phyloP scores from a whole-genome alignment of 2,888 invertebrate genomes.

The Limnephilus marmoratus region DNA sequence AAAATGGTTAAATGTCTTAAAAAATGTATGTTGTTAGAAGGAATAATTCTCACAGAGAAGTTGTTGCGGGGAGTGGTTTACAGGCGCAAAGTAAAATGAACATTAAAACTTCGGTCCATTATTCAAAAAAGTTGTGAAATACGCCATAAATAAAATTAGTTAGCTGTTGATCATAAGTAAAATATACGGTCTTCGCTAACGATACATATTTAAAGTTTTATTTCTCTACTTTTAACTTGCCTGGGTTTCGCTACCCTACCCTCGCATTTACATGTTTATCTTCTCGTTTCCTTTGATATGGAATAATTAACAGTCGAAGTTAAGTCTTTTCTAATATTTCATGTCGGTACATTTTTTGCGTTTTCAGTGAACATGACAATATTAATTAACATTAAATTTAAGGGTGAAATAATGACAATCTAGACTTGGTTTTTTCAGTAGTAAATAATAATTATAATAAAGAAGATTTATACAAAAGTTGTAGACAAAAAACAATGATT shows the following conservation, averaged over 20 bases:
- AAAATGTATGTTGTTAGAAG: not conserved
- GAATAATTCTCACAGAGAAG: not conserved
- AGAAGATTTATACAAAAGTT: not conserved
- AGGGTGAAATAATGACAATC: not conserved
- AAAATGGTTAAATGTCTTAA: not conserved
- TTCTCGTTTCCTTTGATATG: conserved; percentile 60
- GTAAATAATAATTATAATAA: too few species aligned
- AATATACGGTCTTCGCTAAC: conserved; percentile 60
- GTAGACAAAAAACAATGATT: not conserved
- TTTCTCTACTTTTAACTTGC: conserved; percentile 58
- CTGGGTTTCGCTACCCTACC: conserved; percentile 44
- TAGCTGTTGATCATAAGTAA: conserved; percentile 64
- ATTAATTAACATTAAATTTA: not conserved
- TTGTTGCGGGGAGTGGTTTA: conserved; percentile 9
- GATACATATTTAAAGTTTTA: conserved; percentile 65
- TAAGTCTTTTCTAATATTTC: conserved; percentile 21
- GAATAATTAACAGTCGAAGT: conserved; percentile 61
- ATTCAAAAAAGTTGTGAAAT: conserved; percentile 60
- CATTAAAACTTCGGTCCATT: conserved; percentile 61
- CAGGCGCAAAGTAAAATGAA: conserved; percentile 55
- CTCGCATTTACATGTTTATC: conserved; percentile 60
- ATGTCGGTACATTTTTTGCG: not conserved
- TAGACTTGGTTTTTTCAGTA: too few species aligned
- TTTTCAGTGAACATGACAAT: not conserved
- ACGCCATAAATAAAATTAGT: conserved; percentile 66